Base-by-base conservation (phyloP, 2,888 invertebrate genomes). In the Falcaria lacertinaria region DNA sequence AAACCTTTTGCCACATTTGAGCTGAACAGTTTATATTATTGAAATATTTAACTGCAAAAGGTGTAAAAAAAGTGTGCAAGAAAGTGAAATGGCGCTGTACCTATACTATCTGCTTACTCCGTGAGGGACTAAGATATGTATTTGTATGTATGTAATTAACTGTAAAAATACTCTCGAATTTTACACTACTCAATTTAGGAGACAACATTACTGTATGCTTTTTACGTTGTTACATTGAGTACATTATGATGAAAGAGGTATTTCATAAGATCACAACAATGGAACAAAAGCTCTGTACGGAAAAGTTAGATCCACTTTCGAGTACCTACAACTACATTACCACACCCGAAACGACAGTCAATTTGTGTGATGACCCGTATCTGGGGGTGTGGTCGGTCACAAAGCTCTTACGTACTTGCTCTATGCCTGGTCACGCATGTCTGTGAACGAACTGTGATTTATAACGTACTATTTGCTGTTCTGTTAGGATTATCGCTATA, bases 321-420 rank as follows among this genome's bases (percentile, higher is more conserved):
- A 43, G 16, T 39, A 42, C 44, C 43, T 34, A 44, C 43, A 42
- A 43, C 43, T 34, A 44, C 43, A 48, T 57, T 48, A 59, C 45
- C 64, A 57, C 67, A 57, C 59, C 59, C 52, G 57, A 60, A 64
- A 57, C 64, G 62, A 63, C 52, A 56, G 58, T 46, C 67, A 63
- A 68, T 69, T 64, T 67, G 52, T 45, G 47, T 61, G 60, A 69
- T 66, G 61, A 58, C 60, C 63, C 64, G 54, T 57, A 61, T 58
- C 68, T 61, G 59, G 48, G 46, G 66, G 64, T 52, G 69, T 56
- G 64, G 48, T 52, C 56, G 64, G 48, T 52, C 56, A 57, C 51
- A 61, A 64, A 50, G 47, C 57, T 60, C 60, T 60, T 52, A 51
- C n/a, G n/a, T n/a, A n/a, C 48, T 47, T 37, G 47, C 45, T 52